Evolutionary conservation across 2,888 invertebrate species (phyloP).

Genomic region (Diploptera punctata): DNA sequence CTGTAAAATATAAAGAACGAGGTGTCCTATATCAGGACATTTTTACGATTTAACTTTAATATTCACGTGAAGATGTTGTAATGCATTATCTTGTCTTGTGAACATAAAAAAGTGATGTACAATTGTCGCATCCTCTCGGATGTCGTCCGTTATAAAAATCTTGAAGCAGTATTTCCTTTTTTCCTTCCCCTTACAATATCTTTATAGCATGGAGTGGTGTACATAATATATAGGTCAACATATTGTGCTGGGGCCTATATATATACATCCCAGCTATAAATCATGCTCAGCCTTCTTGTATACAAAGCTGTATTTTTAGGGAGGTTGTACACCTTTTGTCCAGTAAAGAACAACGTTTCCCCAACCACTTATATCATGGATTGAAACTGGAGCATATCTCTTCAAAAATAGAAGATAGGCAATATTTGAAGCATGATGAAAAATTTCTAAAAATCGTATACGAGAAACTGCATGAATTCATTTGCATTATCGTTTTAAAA

Average conservation of each 20-base stretch:
- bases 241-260: slow-evolving; percentile 10
- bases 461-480: too few species aligned
- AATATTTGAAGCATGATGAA: too few species aligned
- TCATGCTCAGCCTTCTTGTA: slow-evolving; percentile 1
- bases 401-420: too few species aligned
- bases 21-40: too few species aligned
- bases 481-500: too few species aligned
- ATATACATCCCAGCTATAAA: background rate
- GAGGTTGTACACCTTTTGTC: slow-evolving; percentile 16
- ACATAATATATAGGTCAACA: slow-evolving; percentile 13
- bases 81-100: too few species aligned
- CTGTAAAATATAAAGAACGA: too few species aligned
- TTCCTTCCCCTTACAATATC: background rate
- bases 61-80: too few species aligned
- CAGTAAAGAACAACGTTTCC: background rate
- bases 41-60: too few species aligned
- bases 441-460: too few species aligned
- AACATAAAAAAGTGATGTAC: background rate
- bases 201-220: background rate
- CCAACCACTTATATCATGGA: too few species aligned
- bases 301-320: slow-evolving; percentile 10
- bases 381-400: too few species aligned
- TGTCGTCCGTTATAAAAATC: background rate
- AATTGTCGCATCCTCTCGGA: background rate
- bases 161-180: background rate